Conservation (phyloP, 1,140 invertebrate species). For the Galleria mellonella region DNA sequence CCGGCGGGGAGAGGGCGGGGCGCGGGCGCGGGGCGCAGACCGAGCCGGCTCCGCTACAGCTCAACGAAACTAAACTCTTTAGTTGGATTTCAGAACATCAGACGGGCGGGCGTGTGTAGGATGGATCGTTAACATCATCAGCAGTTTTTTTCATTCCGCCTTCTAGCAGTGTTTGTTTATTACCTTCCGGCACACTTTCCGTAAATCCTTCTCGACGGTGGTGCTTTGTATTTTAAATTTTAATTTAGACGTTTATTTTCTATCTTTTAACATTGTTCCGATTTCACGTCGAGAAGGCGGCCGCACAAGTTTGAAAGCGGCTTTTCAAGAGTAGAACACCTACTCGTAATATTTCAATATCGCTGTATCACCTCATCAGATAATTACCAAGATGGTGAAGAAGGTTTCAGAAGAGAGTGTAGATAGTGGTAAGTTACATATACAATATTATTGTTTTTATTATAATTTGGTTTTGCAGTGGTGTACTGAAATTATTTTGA, state of each 20-base stretch:
- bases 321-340: slow-evolving; percentile 68
- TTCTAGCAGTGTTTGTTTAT: slow-evolving; percentile 72
- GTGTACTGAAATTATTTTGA: too few species aligned
- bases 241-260: slow-evolving; percentile 57
- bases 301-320: slow-evolving; percentile 71
- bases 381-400: slow-evolving; percentile 70
- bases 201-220: slow-evolving; percentile 67
- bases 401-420: slow-evolving; percentile 74
- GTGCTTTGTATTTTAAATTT: slow-evolving; percentile 46
- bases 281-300: slow-evolving; percentile 71
- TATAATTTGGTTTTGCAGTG: too few species aligned
- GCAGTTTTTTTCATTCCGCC: slow-evolving; percentile 67
- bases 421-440: slow-evolving; percentile 67
- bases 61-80: slow-evolving; percentile 35
- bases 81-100: slow-evolving; percentile 74
- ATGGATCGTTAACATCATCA: slow-evolving; percentile 69
- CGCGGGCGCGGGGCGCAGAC: slow-evolving; percentile 21
- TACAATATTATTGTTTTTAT: background rate
- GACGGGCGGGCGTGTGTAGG: slow-evolving; percentile 70
- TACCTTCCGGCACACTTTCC: slow-evolving; percentile 66
- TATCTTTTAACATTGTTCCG: slow-evolving; percentile 60
- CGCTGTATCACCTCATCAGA: slow-evolving; percentile 54
- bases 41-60: slow-evolving; percentile 35
- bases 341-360: slow-evolving; percentile 62
- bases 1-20: slow-evolving; percentile 15